These are phyloP conservation scores for Nannospalax galili DNA, from an alignment of 2,113 vertebrate genomes.

Conservation along the genomic window DNA sequence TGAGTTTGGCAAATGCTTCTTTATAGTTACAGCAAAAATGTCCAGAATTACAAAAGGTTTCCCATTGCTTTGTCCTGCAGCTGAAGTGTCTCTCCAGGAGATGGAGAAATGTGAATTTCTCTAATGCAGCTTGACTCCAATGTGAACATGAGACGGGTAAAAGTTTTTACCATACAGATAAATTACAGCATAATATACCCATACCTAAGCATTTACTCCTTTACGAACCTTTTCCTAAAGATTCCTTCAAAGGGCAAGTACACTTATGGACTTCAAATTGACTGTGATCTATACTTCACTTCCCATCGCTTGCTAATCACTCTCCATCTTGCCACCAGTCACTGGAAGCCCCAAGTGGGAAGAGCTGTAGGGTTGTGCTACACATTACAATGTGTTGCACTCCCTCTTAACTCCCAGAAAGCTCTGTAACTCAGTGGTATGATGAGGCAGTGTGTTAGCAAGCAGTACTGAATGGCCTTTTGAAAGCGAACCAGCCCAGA, in stretches of 20 bases:
- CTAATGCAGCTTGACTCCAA: neutral
- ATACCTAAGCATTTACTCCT: neutral
- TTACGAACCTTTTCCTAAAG: neutral
- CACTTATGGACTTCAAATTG: neutral
- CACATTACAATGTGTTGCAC: neutral
- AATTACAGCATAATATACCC: neutral
- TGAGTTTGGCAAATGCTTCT: neutral
- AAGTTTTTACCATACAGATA: neutral
- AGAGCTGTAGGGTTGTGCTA: neutral
- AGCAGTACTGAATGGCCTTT: neutral
- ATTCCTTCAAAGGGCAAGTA: neutral
- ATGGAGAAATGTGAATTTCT: neutral
- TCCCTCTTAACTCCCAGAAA: neutral
- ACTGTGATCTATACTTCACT: neutral
- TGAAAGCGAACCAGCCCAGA: neutral
- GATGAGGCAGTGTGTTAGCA: neutral
- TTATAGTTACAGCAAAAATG: neutral
- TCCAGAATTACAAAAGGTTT: neutral
- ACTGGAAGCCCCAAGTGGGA: neutral
- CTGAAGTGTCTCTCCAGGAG: neutral
- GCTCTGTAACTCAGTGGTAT: neutral
- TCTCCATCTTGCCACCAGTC: neutral
- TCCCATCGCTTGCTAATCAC: neutral
- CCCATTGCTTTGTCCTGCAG: neutral
- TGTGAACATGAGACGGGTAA: neutral